Evolutionary conservation across 2,797 vertebrate genomes (phyloP).

Genomic region (Trichosurus vulpecula): DNA sequence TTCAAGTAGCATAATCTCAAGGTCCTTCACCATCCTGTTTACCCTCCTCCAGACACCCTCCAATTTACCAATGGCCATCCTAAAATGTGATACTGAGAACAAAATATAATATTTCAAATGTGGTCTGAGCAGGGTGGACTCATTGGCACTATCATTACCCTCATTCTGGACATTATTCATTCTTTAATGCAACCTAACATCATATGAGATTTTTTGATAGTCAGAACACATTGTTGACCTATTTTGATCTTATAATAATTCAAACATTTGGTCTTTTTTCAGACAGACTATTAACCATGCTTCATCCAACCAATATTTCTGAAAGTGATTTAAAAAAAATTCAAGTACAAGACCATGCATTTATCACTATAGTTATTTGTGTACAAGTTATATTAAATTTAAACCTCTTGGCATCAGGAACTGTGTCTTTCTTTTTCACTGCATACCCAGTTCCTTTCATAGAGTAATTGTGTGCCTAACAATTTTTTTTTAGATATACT

Average conservation of each 20-base stretch:
- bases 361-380: background rate
- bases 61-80: background rate
- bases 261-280: background rate
- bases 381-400: background rate
- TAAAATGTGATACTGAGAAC: background rate
- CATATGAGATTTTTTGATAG: background rate
- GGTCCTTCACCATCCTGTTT: background rate
- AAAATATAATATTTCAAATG: background rate
- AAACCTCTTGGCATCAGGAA: background rate
- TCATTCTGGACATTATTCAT: background rate
- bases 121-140: background rate
- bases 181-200: background rate
- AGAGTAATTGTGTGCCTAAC: background rate
- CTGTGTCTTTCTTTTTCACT: background rate
- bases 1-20: background rate
- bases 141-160: background rate
- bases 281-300: background rate
- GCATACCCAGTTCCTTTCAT: background rate
- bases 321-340: background rate
- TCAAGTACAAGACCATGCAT: background rate
- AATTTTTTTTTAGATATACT: background rate
- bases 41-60: background rate
- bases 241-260: background rate
- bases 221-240: background rate
- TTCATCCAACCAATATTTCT: background rate